phyloP scores from a whole-genome alignment of 2,888 invertebrate species.

The Oxyteleia sp. region DNA sequence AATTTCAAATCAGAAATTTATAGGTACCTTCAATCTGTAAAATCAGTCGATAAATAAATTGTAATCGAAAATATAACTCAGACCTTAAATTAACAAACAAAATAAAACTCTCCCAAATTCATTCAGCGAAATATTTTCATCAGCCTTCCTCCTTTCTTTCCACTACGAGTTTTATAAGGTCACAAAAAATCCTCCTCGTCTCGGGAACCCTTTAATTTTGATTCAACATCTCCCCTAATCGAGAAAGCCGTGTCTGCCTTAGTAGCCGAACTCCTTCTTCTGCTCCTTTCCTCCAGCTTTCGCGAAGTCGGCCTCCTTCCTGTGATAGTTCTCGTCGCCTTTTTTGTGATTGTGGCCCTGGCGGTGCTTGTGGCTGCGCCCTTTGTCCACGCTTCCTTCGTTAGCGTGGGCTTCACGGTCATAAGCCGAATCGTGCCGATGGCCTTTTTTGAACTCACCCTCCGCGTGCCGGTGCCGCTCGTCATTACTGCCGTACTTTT shows the following conservation, averaged over 20 bases:
- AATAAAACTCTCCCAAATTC: no score
- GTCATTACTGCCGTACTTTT: slow-evolving; percentile 90
- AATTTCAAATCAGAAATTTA: no score
- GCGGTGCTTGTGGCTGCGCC: slow-evolving; percentile 88
- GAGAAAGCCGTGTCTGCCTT: slow-evolving; percentile 78
- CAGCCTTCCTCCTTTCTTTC: no score
- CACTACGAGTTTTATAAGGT: no score
- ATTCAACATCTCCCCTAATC: slow-evolving; percentile 10
- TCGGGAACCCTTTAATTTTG: neutral
- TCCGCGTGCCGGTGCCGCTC: slow-evolving; percentile 89
- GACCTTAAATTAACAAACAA: no score
- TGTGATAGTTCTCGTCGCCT: slow-evolving; percentile 89
- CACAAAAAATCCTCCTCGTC: no score
- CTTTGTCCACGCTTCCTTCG: slow-evolving; percentile 89
- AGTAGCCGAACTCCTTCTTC: slow-evolving; percentile 88
- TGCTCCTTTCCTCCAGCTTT: slow-evolving; percentile 88
- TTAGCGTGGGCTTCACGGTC: slow-evolving; percentile 89
- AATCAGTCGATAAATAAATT: no score
- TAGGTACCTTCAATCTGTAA: no score
- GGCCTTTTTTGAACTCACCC: slow-evolving; percentile 89
- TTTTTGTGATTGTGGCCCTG: slow-evolving; percentile 89
- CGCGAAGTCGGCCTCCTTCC: slow-evolving; percentile 89
- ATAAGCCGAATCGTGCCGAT: slow-evolving; percentile 88
- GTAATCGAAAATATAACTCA: no score
- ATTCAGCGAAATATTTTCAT: no score